These are phyloP conservation scores for Dromas ardeola DNA, from an alignment of 2,113 vertebrate genomes.

Conservation along the genomic window DNA sequence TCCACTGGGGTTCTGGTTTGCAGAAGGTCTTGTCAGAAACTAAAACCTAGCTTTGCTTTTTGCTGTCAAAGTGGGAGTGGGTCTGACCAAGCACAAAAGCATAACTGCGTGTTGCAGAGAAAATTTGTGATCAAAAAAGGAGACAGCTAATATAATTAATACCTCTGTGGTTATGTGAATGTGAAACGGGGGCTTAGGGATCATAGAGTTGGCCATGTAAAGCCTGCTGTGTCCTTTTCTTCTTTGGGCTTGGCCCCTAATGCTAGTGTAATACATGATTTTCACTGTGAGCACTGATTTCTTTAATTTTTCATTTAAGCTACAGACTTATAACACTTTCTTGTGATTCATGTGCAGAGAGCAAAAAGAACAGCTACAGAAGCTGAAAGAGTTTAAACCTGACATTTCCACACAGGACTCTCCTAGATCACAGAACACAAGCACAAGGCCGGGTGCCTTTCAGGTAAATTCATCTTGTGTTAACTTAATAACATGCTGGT, in stretches of 20 bases:
- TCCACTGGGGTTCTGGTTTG: background rate
- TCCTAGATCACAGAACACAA: constrained; percentile 58
- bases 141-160: background rate
- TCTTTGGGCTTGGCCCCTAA: background rate
- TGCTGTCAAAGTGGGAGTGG: background rate
- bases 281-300: background rate
- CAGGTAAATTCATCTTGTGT: constrained; percentile 67
- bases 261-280: background rate
- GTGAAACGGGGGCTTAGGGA: background rate
- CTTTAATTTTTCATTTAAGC: background rate
- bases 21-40: background rate
- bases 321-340: constrained; percentile 1
- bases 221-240: background rate
- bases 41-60: background rate
- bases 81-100: background rate
- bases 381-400: constrained; percentile 79
- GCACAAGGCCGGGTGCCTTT: constrained; percentile 70
- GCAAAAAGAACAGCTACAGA: constrained; percentile 83
- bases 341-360: constrained; percentile 72
- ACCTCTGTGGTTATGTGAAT: background rate
- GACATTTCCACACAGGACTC: constrained; percentile 69
- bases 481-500: background rate
- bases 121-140: background rate
- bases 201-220: background rate
- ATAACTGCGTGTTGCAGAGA: background rate